Evolutionary conservation across 2,113 vertebrate genomes (phyloP), one percentile per base, ranked within the genome.

Genomic region (Cinclus mexicanus): DNA sequence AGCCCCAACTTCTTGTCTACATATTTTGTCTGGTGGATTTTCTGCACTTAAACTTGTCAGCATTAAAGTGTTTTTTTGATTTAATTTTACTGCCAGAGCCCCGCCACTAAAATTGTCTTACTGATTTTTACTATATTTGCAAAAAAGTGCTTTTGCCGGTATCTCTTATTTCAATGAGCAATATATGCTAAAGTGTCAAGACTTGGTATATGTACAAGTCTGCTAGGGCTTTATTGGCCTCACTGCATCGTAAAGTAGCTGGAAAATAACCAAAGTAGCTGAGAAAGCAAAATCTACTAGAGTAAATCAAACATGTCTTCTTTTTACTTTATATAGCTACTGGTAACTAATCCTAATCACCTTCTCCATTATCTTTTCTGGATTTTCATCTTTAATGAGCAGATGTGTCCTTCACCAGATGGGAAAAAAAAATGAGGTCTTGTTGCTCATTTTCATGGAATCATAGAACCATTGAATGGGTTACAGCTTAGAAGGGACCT

Each of bases 81-180:
- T 94, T 89, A 81, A 79, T 91, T 95, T 94, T 72, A 95, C 31
- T 76, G 31, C 70, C n/a, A 22, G 33, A 80, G 42, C 25, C 86
- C 64, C 67, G 29, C 42, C 33, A 63, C 33, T 92, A 90, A 90
- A 93, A 92, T 12, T 61, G 44, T 63, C 33, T 33, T 77, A 29
- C 26, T 83, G 68, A 80, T 49, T 76, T 49, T 76, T 65, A 70
- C 11, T 82, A 41, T 59, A 90, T 86, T 89, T 70, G 39, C 28
- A 78, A 90, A 92, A 35, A 81, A 67, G 16, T 47, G 25, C 1
- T 67, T 81, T 88, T 91, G 33, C 42, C 71, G 56, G 11, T 89
- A 63, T 72, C 31, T 89, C 50, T 86, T 86, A 89, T 90, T 95
- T 90, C 85, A 88, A 59, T 80, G 53, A 92, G 59, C 68, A 94